These are phyloP conservation scores for Cydia pomonella DNA, from an alignment of 1,140 invertebrate genomes.

Conservation along the genomic window DNA sequence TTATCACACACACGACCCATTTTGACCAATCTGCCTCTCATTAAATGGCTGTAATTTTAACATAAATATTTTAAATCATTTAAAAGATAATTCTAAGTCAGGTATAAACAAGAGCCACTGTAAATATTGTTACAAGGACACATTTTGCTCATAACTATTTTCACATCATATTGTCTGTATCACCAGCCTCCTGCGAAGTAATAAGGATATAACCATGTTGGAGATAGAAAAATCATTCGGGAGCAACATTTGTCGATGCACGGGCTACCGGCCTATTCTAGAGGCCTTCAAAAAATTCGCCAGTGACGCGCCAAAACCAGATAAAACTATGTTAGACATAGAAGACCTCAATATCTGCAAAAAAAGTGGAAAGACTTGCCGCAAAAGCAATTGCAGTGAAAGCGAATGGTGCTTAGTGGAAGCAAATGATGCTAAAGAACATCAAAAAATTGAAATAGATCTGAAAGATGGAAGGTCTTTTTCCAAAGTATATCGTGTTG, in stretches of 20 bases:
- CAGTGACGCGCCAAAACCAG: conserved; percentile 66
- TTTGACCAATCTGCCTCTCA: no score
- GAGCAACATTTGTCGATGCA: conserved; percentile 90
- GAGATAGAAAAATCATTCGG: conserved; percentile 85
- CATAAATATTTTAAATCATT: no score
- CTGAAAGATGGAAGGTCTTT: conserved; percentile 64
- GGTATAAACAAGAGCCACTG: no score
- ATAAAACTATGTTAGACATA: conserved; percentile 34
- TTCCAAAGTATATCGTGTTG: conserved; percentile 71
- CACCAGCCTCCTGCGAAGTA: conserved; percentile 50
- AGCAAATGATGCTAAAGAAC: conserved; percentile 37
- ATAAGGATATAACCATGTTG: conserved; percentile 73
- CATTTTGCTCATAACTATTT: neutral
- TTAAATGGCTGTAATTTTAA: no score
- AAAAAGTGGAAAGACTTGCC: conserved; percentile 45
- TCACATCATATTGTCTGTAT: neutral
- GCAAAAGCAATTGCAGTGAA: conserved; percentile 44
- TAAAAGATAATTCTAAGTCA: no score
- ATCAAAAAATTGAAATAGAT: conserved; percentile 42
- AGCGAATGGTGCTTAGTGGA: conserved; percentile 59
- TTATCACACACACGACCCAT: no score
- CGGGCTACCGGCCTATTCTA: conserved; percentile 90
- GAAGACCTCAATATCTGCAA: conserved; percentile 60
- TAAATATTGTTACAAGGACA: neutral
- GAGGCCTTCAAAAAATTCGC: conserved; percentile 87